Conservation (phyloP, 2,888 invertebrate genomes). For the Eucriotettix oculatus region DNA sequence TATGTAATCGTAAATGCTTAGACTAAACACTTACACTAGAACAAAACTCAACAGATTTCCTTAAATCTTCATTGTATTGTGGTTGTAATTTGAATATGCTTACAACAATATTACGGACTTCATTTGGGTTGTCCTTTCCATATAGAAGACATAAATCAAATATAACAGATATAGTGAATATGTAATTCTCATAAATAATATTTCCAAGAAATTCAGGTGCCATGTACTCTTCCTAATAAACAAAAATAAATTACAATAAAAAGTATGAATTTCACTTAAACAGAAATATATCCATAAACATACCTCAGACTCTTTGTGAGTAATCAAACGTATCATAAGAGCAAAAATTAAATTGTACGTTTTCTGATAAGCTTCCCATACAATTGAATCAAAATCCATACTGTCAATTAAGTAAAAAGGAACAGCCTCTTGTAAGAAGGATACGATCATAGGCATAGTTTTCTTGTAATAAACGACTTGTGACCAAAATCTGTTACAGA, state of each 20-base stretch:
- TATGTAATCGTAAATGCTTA: no score
- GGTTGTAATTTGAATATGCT: slow-evolving; percentile 50
- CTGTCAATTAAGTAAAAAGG: slow-evolving; percentile 41
- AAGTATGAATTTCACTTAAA: no score
- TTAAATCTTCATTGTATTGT: slow-evolving; percentile 43
- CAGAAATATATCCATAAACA: slow-evolving; percentile 7
- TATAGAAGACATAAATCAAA: slow-evolving; percentile 63
- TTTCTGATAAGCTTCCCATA: slow-evolving; percentile 39
- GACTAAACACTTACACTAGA: background rate
- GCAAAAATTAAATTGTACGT: slow-evolving; percentile 41
- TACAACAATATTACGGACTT: slow-evolving; percentile 44
- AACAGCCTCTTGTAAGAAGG: slow-evolving; percentile 57
- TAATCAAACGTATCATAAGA: slow-evolving; percentile 58
- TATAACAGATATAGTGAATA: slow-evolving; percentile 68
- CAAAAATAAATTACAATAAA: background rate
- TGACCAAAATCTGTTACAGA: slow-evolving; percentile 46
- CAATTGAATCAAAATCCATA: slow-evolving; percentile 26
- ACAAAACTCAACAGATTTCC: slow-evolving; percentile 27
- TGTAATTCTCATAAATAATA: slow-evolving; percentile 58
- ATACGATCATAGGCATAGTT: slow-evolving; percentile 45
- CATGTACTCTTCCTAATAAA: slow-evolving; percentile 36
- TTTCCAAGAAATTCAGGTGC: slow-evolving; percentile 45
- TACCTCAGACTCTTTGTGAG: slow-evolving; percentile 60
- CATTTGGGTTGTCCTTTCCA: slow-evolving; percentile 42
- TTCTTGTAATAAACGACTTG: slow-evolving; percentile 46